Evolutionary conservation across 2,888 invertebrate genomes (phyloP), one percentile per base, ranked within the genome.

Genomic region (Halictus ligatus): DNA sequence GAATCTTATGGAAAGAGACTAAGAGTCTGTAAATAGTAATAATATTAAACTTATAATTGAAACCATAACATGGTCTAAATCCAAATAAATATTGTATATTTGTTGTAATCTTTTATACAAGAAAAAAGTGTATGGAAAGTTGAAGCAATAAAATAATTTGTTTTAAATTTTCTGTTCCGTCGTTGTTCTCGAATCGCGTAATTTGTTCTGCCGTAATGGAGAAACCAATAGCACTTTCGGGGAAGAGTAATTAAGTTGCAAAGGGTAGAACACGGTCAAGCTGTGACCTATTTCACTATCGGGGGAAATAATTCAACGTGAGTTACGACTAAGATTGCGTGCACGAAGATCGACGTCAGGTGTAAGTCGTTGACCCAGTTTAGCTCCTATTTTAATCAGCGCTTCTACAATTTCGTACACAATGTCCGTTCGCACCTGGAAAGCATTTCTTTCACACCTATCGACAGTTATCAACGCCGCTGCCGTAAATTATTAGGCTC

Each of bases 21-120:
- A 89, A 87, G 78, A 77, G 88, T 78, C 83, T 91, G 92, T 92
- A 92, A 87, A 93, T 92, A 92, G 89, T 75, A 89, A 75, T 85
- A 84, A 85, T 87, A 89, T 74, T 83, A 76, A 64, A 46, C 75
- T 12, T 83, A 54, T 74, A 86, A 83, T 13, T 71, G 35, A 81
- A 83, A 86, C 83, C 79, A 88, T 83, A 43, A 35, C 67, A 81
- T 83, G 78, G 77, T 75, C 74, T 71, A 81, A 58, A 73, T 29
- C 79, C 6, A 54, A 80, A 85, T 74, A 85, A 87, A 87, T 85
- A 72, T 79, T 85, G 67, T 78, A 87, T 67, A 85, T 82, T 85
- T 77, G 77, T 78, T 71, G 58, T 75, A 78, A 77, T 64, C 77
- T 82, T 87, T 82, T 86, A 80, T 77, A 83, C 76, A 35, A 35